Base-by-base conservation (phyloP, 53 echinoderm and acorn worm species). In the Holothuria scabra region DNA sequence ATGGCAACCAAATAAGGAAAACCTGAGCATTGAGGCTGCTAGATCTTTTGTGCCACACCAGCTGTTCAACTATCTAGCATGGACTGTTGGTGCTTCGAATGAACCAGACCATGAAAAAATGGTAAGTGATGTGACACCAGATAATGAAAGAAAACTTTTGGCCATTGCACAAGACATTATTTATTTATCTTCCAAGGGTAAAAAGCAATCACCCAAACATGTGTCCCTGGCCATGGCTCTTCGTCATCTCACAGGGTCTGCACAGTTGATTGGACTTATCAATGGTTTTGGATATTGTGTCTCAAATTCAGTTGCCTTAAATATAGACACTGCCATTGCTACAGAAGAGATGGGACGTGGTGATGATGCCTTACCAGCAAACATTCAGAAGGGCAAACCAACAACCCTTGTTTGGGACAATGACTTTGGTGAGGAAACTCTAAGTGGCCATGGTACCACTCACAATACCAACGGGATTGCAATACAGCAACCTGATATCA, bases 161-260 rank as follows among this genome's bases (percentile, higher is more conserved):
- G 26, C 84, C 24, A 71, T 85, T 31, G 34, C 72, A 29, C 85
- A 85, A 71, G 85, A 85, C 60, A 82, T 82, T 20, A 30, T 82
- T 4, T 64, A 82, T 14, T 24, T 82, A 18, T 14, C 80, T 10
- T 80, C 59, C 80, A 59, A 80, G 34, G 52, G 52, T 21, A 76
- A 25, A 76, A 55, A 56, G 48, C 48, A 28, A 22, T 5, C 44
- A 1, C 52, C 76, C 16, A 76, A 56, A 76, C 35, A 35, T 35
- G 35, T 48, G 48, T 48, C 48, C 48, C 48, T 48, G 7, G 48
- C 48, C 10, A 48, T 48, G 48, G 48, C 48, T 3, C 48, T 48
- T 25, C 46, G 87, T 44, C 87, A 87, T 80, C 68, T 93, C 20
- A 88, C 82, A 14, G 90, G 90, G 30, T 90, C 90, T 38, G 87